Base-by-base conservation (phyloP, 2,797 vertebrate species). In the Astyanax mexicanus region DNA sequence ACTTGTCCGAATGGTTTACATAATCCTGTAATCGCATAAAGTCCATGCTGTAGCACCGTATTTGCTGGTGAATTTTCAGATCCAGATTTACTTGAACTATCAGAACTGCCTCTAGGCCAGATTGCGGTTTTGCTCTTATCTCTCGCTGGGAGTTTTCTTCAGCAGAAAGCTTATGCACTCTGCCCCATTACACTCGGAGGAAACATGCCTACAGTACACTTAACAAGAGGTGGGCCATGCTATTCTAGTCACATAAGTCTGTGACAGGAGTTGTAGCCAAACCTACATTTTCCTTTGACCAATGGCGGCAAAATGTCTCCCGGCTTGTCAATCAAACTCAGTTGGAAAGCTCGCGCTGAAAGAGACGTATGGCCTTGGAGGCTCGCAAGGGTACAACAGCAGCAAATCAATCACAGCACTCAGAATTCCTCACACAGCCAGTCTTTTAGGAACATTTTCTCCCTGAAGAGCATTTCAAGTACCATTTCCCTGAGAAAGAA, bases 361-460 rank as follows among this genome's bases (percentile, higher is more conserved):
- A 76, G 65, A 78, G 75, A 82, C 76, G 79, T 49, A 78, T 68
- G 66, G 23, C 67, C 37, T 29, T 51, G 6, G 60, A 70, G 74
- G 57, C 35, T 40, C n/a, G n/a, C 19, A 21, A 67, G 68, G 72
- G 67, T 57, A 47, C 44, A 60, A 67, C 74, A 54, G 42, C 66
- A 81, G 32, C 38, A 47, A 69, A 84, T 83, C 72, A 74, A 80
- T 75, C 55, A 77, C 40, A 52, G 45, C 55, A 64, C 55, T 80
- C 57, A 69, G 76, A 74, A 75, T 70, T 77, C 58, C 19, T 79
- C 45, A 64, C 69, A 78, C 47, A 77, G 44, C 58, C 72, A 45
- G 40, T 37, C 19, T 67, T 75, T 42, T 40, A 68, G 47, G 49
- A 55, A 40, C 27, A 45, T 37, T 75, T n/a, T 47, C 62, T 85